phyloP scores from a whole-genome alignment of 2,113 vertebrate genomes.

The Pachypanchax playfairii region DNA sequence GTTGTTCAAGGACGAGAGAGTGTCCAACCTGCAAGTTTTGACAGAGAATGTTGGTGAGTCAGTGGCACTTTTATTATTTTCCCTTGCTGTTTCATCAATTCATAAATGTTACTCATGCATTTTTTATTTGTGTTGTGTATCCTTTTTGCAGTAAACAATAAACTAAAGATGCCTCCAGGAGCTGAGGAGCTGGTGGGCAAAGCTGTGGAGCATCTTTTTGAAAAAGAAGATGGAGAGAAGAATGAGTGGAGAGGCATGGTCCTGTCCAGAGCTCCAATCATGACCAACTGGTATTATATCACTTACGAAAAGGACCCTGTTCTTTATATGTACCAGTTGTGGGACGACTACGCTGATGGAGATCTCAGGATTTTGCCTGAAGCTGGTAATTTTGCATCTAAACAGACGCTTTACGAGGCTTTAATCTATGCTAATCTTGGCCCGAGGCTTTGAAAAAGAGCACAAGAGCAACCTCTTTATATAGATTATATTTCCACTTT shows the following conservation, averaged over 20 bases:
- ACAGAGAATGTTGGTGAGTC: slow-evolving; percentile 82
- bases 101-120: no score
- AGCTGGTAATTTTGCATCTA: slow-evolving; percentile 69
- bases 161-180: slow-evolving; percentile 80
- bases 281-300: slow-evolving; percentile 85
- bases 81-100: background rate
- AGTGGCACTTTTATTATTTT: no score
- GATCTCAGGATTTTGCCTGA: slow-evolving; percentile 82
- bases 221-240: slow-evolving; percentile 81
- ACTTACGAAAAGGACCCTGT: slow-evolving; percentile 85
- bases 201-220: slow-evolving; percentile 84
- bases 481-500: background rate
- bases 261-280: slow-evolving; percentile 79
- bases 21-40: slow-evolving; percentile 82
- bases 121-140: background rate
- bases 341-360: slow-evolving; percentile 81
- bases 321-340: slow-evolving; percentile 83
- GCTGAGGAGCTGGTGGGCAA: slow-evolving; percentile 83
- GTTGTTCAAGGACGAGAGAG: slow-evolving; percentile 83
- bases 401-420: background rate
- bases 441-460: background rate
- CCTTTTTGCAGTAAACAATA: slow-evolving; percentile 77
- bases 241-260: slow-evolving; percentile 83
- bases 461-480: background rate
- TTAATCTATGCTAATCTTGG: background rate